These are phyloP conservation scores for Hemiscyllium ocellatum DNA, from an alignment of 2,113 vertebrate genomes.

Conservation along the genomic window DNA sequence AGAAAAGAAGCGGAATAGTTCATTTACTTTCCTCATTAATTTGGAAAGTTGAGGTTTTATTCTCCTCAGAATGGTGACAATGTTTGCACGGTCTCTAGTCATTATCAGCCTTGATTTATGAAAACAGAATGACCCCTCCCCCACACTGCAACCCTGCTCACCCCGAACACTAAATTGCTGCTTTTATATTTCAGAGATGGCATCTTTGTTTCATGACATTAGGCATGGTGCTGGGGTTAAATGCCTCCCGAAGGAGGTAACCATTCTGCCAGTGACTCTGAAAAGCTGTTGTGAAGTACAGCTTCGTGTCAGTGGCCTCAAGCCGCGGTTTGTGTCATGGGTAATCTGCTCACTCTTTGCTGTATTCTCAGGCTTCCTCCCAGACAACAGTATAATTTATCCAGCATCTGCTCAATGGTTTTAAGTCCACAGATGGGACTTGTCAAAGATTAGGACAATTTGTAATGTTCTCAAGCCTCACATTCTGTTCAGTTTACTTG, in stretches of 20 bases:
- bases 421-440: constrained; percentile 33
- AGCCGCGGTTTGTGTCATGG: neutral
- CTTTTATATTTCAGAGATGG: neutral
- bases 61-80: neutral
- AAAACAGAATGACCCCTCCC: neutral
- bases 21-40: neutral
- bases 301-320: neutral
- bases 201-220: neutral
- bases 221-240: neutral
- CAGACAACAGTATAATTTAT: constrained; percentile 27
- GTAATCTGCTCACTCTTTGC: neutral
- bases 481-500: constrained; percentile 6
- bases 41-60: neutral
- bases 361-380: constrained; percentile 4
- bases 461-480: constrained; percentile 9
- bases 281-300: neutral
- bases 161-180: neutral
- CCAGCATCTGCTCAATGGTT: constrained; percentile 34
- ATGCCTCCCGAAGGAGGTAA: neutral
- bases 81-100: neutral
- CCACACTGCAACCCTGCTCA: too few relatives aligned
- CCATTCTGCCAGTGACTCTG: constrained; percentile 10
- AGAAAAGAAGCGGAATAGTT: neutral
- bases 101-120: neutral
- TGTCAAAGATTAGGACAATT: constrained; percentile 35